These are phyloP conservation scores for Brachionus koreanus DNA, from an alignment of 1,140 invertebrate species.

Conservation along the genomic window DNA sequence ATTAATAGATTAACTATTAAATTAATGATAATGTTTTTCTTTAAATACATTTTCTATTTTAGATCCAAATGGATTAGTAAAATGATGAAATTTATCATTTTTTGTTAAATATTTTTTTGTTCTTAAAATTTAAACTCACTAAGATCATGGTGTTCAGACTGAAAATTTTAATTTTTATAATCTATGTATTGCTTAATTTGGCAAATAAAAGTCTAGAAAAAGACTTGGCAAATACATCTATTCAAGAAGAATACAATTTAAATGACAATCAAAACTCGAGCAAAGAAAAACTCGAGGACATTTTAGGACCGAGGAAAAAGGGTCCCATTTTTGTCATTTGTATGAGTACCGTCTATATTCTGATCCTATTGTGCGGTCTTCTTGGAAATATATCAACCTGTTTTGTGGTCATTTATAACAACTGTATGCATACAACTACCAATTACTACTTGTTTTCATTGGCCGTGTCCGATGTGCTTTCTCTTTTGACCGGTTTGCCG, in stretches of 20 bases:
- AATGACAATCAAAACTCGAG: neutral
- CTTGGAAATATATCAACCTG: constrained; percentile 51
- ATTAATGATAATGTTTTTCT: neutral
- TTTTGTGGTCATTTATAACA: constrained; percentile 50
- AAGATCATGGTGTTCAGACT: neutral
- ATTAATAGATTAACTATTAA: constrained; percentile 1
- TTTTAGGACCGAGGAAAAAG: constrained; percentile 21
- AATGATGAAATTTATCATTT: neutral
- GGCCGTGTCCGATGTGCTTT: constrained; percentile 82
- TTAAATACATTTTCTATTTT: neutral
- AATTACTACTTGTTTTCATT: constrained; percentile 89
- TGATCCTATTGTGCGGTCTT: constrained; percentile 51
- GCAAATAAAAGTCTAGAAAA: neutral
- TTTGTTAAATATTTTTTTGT: neutral
- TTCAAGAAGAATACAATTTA: neutral
- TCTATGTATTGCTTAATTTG: neutral
- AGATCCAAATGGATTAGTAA: neutral
- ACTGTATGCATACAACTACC: constrained; percentile 62
- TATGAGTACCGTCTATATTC: constrained; percentile 46
- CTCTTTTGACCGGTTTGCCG: constrained; percentile 71
- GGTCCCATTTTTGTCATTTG: neutral
- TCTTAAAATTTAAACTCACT: neutral
- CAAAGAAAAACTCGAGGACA: neutral
- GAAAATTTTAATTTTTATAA: neutral
- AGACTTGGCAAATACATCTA: neutral